phyloP scores from a whole-genome alignment of 2,888 invertebrate species.

The Dryobotodes eremita region DNA sequence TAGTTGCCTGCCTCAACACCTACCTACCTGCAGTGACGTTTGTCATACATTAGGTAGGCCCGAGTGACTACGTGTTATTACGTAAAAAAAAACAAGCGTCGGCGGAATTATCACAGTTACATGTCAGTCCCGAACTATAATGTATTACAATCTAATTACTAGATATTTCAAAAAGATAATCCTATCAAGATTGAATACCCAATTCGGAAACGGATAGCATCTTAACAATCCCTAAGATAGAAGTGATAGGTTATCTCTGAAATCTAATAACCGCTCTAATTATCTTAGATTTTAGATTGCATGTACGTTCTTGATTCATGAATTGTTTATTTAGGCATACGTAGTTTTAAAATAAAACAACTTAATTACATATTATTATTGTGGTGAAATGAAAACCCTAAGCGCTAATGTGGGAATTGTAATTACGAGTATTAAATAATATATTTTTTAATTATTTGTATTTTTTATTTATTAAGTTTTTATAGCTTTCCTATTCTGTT shows the following conservation, averaged over 20 bases:
- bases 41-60: neutral
- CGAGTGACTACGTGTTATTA: conserved; percentile 7
- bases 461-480: neutral
- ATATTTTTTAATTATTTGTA: neutral
- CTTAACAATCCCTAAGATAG: conserved; percentile 40
- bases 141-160: conserved; percentile 58
- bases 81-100: conserved; percentile 32
- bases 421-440: neutral
- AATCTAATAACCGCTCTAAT: conserved; percentile 56
- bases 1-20: neutral
- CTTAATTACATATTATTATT: neutral
- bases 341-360: conserved; percentile 6
- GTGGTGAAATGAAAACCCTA: neutral
- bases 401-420: neutral
- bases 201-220: conserved; percentile 69
- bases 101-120: conserved; percentile 45
- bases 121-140: conserved; percentile 22
- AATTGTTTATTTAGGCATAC: conserved; percentile 9
- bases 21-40: neutral
- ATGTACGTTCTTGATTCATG: conserved; percentile 8
- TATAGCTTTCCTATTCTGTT: neutral
- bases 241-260: conserved; percentile 25
- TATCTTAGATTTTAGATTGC: conserved; percentile 32
- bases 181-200: conserved; percentile 57
- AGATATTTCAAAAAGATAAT: conserved; percentile 51